Conservation (phyloP, 2,797 vertebrate genomes). For the Syngnathus acus region DNA sequence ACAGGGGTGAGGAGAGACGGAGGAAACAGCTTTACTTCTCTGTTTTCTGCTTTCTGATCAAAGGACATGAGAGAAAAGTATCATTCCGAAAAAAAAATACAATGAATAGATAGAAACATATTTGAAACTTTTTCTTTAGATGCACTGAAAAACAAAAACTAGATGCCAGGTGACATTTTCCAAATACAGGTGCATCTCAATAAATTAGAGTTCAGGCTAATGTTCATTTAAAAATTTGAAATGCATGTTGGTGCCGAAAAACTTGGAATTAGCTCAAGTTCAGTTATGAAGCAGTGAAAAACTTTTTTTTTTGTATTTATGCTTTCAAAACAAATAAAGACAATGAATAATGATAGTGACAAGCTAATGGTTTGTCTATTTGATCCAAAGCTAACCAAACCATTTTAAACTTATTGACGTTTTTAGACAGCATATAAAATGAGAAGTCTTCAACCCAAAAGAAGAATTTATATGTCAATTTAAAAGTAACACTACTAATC, state of each 20-base stretch:
- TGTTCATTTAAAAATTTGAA: background rate
- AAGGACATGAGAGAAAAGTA: slow-evolving; percentile 36
- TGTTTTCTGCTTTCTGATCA: slow-evolving; percentile 60
- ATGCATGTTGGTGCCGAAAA: slow-evolving; percentile 6
- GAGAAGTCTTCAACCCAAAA: background rate
- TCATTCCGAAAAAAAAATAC: slow-evolving; percentile 17
- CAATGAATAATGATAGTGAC: background rate
- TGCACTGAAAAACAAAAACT: background rate
- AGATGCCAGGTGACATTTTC: background rate
- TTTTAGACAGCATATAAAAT: slow-evolving; percentile 1
- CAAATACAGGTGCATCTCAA: background rate
- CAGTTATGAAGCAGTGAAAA: background rate
- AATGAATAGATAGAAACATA: slow-evolving; percentile 35
- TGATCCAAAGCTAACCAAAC: background rate
- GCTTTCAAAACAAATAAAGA: background rate
- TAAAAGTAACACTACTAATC: slow-evolving; percentile 8
- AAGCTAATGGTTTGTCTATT: background rate
- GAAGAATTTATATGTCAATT: background rate
- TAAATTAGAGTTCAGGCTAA: background rate
- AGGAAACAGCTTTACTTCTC: slow-evolving; percentile 54
- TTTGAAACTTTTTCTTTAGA: slow-evolving; percentile 37
- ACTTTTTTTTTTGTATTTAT: background rate
- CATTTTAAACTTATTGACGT: background rate
- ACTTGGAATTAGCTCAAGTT: slow-evolving; percentile 17
- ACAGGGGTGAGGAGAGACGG: slow-evolving; percentile 49